Conservation (phyloP, 2,113 vertebrate species). For the Setophaga petechia region DNA sequence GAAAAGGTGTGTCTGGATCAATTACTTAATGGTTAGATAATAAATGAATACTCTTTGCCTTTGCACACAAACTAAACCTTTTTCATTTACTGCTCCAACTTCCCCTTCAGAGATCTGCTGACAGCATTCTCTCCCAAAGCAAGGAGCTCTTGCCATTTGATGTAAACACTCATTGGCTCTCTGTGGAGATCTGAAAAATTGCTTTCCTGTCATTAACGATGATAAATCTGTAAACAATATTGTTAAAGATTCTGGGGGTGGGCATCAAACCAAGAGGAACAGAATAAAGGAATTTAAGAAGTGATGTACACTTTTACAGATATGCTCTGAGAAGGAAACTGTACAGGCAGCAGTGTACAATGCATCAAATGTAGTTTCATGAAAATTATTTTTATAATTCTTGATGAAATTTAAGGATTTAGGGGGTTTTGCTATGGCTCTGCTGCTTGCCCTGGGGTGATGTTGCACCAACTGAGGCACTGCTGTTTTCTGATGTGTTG, state of each 20-base stretch:
- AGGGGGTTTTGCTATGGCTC: not conserved
- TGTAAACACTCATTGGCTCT: not conserved
- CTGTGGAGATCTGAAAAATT: not conserved
- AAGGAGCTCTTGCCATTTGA: not conserved
- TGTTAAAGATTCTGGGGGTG: not conserved
- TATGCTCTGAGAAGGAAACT: not conserved
- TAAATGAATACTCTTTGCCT: not conserved
- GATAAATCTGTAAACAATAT: not conserved
- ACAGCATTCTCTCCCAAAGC: not conserved
- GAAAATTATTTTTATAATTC: not conserved
- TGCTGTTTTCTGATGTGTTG: not conserved
- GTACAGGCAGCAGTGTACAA: not conserved
- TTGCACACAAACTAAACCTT: not conserved
- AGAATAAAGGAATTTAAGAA: not conserved
- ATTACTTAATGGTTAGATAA: slow-evolving; percentile 13
- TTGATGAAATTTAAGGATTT: not conserved
- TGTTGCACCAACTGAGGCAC: not conserved
- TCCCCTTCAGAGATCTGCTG: not conserved
- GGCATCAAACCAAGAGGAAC: not conserved
- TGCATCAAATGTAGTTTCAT: not conserved
- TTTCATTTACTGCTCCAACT: not conserved
- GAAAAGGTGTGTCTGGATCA: slow-evolving; percentile 25
- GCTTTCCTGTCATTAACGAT: not conserved
- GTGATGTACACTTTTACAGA: not conserved
- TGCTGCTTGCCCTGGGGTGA: not conserved